Conservation (phyloP, 2,113 vertebrate genomes). For the Bufo bufo region DNA sequence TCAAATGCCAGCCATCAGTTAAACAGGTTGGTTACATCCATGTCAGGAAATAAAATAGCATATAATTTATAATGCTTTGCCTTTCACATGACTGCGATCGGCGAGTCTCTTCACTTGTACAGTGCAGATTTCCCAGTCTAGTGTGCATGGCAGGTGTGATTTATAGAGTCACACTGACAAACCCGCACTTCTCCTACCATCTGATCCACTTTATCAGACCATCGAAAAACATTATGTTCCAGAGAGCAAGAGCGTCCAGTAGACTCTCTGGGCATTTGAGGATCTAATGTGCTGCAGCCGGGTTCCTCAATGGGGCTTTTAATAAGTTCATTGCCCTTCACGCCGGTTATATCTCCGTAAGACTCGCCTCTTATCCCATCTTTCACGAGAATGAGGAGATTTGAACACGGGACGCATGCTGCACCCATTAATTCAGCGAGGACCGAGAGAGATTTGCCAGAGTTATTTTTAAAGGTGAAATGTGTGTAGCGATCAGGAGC, state of each 20-base stretch:
- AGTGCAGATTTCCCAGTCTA: conserved; percentile 43
- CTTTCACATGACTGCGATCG: not conserved
- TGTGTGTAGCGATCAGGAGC: conserved; percentile 58
- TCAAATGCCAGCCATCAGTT: conserved; percentile 20
- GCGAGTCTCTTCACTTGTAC: not conserved
- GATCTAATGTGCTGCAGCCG: conserved; percentile 58
- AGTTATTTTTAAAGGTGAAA: conserved; percentile 61
- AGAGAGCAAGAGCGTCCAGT: conserved; percentile 49
- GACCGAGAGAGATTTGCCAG: conserved; percentile 58
- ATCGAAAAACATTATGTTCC: conserved; percentile 59
- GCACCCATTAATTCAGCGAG: conserved; percentile 58
- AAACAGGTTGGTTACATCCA: conserved; percentile 45
- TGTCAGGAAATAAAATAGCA: conserved; percentile 27
- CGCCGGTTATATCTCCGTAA: conserved; percentile 54
- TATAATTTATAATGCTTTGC: conserved; percentile 34
- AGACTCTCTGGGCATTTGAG: conserved; percentile 57
- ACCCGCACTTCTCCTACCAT: conserved; percentile 44
- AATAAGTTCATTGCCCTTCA: conserved; percentile 60
- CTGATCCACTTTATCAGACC: conserved; percentile 57
- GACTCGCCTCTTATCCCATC: conserved; percentile 54
- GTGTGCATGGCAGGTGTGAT: conserved; percentile 43
- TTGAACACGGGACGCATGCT: conserved; percentile 55
- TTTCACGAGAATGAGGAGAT: conserved; percentile 57
- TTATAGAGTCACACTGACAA: conserved; percentile 54
- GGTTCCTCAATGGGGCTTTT: conserved; percentile 59